phyloP scores from a whole-genome alignment of 2,797 vertebrate species.

The Molothrus aeneus region DNA sequence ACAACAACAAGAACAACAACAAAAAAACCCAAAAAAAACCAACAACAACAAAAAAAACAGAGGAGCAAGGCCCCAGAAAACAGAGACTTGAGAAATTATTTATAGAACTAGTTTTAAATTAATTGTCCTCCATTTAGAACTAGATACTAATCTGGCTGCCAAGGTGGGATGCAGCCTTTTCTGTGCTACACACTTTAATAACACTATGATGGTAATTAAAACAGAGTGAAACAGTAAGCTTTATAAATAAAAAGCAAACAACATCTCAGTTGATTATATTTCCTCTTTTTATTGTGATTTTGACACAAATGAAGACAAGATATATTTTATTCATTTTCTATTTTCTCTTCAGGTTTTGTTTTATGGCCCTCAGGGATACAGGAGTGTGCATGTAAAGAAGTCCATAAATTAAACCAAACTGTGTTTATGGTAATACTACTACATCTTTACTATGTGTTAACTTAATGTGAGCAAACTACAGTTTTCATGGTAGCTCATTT shows the following conservation, averaged over 20 bases:
- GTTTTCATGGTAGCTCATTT: conserved; percentile 15
- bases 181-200: conserved; percentile 9
- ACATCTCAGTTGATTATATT: conserved; percentile 53
- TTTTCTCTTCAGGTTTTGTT: conserved; percentile 41
- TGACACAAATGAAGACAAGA: conserved; percentile 71
- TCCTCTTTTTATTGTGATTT: conserved; percentile 66
- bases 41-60: neutral
- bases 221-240: conserved; percentile 42
- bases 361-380: conserved; percentile 58
- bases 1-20: neutral
- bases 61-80: neutral
- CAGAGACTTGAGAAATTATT: neutral
- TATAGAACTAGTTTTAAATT: neutral
- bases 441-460: conserved; percentile 19
- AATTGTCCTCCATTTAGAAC: neutral
- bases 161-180: neutral
- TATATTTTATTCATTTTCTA: conserved; percentile 50
- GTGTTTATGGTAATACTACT: conserved; percentile 38
- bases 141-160: neutral
- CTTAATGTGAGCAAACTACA: conserved; percentile 48
- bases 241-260: conserved; percentile 70
- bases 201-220: conserved; percentile 60
- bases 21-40: neutral
- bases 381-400: conserved; percentile 53
- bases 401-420: conserved; percentile 60